Conservation (phyloP, 2,797 vertebrate genomes). For the Eulemur albifrons region DNA sequence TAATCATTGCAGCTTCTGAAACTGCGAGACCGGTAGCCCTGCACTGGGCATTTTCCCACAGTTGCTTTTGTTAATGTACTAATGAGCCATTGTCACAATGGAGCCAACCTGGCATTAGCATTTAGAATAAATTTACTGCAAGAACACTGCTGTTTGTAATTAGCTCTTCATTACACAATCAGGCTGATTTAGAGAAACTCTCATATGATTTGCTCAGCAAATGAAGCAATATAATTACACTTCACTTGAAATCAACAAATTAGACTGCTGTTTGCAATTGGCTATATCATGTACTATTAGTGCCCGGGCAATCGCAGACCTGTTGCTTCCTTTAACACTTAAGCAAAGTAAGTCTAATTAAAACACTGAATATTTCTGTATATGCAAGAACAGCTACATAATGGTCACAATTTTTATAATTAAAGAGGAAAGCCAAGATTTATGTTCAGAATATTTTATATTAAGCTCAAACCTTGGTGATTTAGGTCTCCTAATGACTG, state of each 20-base stretch:
- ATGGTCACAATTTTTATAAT: conserved; percentile 76
- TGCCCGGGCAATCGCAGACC: conserved; percentile 77
- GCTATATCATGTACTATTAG: conserved; percentile 83
- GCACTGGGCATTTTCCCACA: conserved; percentile 81
- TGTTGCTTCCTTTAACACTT: conserved; percentile 82
- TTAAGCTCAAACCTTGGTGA: background rate
- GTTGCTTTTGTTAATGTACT: conserved; percentile 87
- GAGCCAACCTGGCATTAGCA: conserved; percentile 87
- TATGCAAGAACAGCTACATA: conserved; percentile 72
- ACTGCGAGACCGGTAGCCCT: conserved; percentile 68
- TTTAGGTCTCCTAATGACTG: background rate
- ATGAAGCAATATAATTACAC: conserved; percentile 90
- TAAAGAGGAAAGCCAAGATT: conserved; percentile 72
- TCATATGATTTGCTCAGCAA: conserved; percentile 89
- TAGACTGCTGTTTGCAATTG: conserved; percentile 87
- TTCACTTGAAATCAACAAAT: conserved; percentile 90
- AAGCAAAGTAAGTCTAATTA: conserved; percentile 84
- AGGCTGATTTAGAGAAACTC: conserved; percentile 88
- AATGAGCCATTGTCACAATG: conserved; percentile 87
- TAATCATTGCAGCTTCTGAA: conserved; percentile 78
- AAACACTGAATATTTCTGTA: conserved; percentile 80
- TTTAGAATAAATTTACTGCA: conserved; percentile 87
- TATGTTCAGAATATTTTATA: conserved; percentile 44
- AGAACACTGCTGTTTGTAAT: conserved; percentile 90
- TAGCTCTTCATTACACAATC: conserved; percentile 92